Evolutionary conservation across 2,888 invertebrate genomes (phyloP).

Genomic region (Gortyna flavago): DNA sequence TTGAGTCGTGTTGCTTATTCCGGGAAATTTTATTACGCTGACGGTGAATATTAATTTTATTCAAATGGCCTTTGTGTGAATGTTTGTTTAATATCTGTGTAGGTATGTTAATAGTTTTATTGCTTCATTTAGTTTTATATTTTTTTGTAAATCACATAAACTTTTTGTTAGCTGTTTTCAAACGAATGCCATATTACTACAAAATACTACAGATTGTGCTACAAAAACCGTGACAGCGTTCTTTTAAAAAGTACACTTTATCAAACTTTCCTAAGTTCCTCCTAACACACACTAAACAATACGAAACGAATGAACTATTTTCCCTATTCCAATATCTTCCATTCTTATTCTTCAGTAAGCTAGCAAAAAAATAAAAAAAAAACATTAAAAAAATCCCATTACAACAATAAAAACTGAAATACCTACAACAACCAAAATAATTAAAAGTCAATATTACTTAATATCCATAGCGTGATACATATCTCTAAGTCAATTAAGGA

Average conservation of each 20-base stretch:
- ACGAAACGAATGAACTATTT: background rate
- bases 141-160: background rate
- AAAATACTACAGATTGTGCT: too few relatives aligned
- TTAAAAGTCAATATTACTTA: slow-evolving; percentile 84
- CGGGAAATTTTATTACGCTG: slow-evolving; percentile 30
- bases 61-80: slow-evolving; percentile 17
- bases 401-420: slow-evolving; percentile 57
- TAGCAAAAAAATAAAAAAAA: background rate
- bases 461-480: slow-evolving; percentile 81
- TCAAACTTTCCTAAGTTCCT: background rate
- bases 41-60: slow-evolving; percentile 51
- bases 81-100: slow-evolving; percentile 29
- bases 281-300: background rate
- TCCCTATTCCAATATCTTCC: background rate
- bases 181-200: background rate
- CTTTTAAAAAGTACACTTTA: background rate
- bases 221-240: background rate
- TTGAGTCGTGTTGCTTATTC: slow-evolving; percentile 36
- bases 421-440: slow-evolving; percentile 76
- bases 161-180: background rate
- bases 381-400: background rate
- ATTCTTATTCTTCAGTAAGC: background rate
- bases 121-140: background rate
- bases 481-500: slow-evolving; percentile 88
- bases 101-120: slow-evolving; percentile 10